Evolutionary conservation across 2,113 vertebrate genomes (phyloP).

Genomic region (Microcebus tavaratra): DNA sequence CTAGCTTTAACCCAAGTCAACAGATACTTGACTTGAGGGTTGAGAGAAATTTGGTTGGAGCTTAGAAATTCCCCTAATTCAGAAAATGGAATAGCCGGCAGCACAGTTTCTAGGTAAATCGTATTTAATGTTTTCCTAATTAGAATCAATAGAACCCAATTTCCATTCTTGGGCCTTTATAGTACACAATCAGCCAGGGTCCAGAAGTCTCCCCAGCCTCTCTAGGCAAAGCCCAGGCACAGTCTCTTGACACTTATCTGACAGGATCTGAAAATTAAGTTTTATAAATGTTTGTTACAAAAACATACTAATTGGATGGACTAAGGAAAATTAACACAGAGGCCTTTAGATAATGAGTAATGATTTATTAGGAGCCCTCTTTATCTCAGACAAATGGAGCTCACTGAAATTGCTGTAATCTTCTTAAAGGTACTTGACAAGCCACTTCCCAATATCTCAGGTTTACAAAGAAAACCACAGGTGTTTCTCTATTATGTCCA

Average conservation of each 20-base stretch:
- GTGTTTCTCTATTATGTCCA: slow-evolving; percentile 36
- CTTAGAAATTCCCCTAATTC: slow-evolving; percentile 79
- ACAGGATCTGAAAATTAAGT: slow-evolving; percentile 82
- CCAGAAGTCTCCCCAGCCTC: slow-evolving; percentile 82
- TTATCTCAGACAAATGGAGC: slow-evolving; percentile 77
- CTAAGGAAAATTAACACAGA: slow-evolving; percentile 77
- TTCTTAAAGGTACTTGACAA: slow-evolving; percentile 77
- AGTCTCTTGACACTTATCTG: slow-evolving; percentile 76
- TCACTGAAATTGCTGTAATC: slow-evolving; percentile 77
- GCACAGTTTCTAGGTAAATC: slow-evolving; percentile 93
- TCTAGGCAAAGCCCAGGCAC: slow-evolving; percentile 37
- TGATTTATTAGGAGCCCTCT: slow-evolving; percentile 78
- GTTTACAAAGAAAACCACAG: slow-evolving; percentile 64
- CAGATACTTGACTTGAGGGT: not conserved
- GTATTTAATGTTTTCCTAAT: slow-evolving; percentile 99
- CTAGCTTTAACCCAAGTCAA: not conserved
- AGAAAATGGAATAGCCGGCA: slow-evolving; percentile 86
- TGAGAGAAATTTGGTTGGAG: slow-evolving; percentile 63
- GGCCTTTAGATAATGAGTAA: slow-evolving; percentile 79
- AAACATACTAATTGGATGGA: slow-evolving; percentile 80
- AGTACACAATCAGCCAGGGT: slow-evolving; percentile 89
- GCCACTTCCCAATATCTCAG: slow-evolving; percentile 71
- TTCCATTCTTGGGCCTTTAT: slow-evolving; percentile 91
- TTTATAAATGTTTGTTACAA: slow-evolving; percentile 83
- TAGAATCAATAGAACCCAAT: slow-evolving; percentile 99